Evolutionary conservation across 2,113 vertebrate species (phyloP).

Genomic region (Chaetura pelagica): DNA sequence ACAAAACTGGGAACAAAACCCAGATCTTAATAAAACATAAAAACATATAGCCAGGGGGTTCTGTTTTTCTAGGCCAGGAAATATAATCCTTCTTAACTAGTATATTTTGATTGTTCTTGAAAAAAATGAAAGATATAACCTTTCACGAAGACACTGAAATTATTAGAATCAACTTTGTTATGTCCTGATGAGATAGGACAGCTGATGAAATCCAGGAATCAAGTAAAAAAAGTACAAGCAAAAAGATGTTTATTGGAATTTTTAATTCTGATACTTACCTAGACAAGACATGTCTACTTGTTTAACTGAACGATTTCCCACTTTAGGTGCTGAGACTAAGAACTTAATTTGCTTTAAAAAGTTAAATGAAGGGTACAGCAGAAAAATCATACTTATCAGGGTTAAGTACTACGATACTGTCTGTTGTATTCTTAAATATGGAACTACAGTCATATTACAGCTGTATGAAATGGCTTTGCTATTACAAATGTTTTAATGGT

Average conservation of each 20-base stretch:
- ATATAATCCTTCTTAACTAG: background rate
- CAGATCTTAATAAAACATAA: background rate
- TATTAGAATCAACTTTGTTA: background rate
- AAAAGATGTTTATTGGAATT: background rate
- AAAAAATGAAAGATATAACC: background rate
- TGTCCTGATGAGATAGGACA: background rate
- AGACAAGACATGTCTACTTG: background rate
- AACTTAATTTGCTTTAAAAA: background rate
- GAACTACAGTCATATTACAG: background rate
- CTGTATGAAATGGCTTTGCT: constrained; percentile 32
- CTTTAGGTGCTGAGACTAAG: background rate
- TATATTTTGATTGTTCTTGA: background rate
- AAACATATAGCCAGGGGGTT: background rate
- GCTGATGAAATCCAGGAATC: background rate
- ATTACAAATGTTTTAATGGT: constrained; percentile 58
- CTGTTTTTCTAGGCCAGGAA: background rate
- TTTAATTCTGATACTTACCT: background rate
- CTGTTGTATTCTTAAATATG: background rate
- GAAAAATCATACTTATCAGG: constrained; percentile 10
- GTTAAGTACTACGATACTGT: background rate
- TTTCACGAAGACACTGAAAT: background rate
- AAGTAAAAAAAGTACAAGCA: background rate
- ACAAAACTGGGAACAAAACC: background rate
- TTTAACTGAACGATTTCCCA: background rate
- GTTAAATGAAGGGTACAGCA: background rate